Evolutionary conservation across 2,797 vertebrate genomes (phyloP).

Genomic region (Cryptoprocta ferox): DNA sequence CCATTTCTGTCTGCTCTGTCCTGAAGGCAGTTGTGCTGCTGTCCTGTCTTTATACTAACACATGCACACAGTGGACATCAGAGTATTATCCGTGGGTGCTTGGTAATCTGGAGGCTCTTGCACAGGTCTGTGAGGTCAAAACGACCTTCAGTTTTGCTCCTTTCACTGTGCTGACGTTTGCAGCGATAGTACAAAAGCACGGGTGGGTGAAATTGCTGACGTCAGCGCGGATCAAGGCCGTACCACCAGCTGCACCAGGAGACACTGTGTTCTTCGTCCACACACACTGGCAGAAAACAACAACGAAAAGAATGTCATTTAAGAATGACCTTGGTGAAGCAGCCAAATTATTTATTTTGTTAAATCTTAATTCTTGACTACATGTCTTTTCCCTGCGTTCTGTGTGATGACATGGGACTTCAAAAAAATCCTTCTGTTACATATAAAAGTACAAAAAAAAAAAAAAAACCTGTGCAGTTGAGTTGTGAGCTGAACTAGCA

Average conservation of each 20-base stretch:
- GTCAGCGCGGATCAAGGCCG: not conserved
- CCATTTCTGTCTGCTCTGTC: not conserved
- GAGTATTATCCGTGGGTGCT: not conserved
- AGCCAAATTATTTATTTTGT: constrained; percentile 14
- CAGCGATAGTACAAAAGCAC: not conserved
- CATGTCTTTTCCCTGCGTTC: not conserved
- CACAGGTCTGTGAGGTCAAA: not conserved
- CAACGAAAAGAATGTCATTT: not conserved
- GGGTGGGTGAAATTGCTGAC: not conserved
- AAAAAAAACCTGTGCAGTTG: not conserved
- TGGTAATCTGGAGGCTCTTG: not conserved
- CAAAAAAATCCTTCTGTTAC: not conserved
- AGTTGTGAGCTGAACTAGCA: not conserved
- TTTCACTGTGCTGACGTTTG: not conserved
- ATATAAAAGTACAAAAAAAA: not conserved
- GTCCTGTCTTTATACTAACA: not conserved
- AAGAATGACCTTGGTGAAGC: not conserved
- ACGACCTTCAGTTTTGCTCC: not conserved
- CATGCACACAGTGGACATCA: not conserved
- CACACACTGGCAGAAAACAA: not conserved
- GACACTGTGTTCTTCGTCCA: not conserved
- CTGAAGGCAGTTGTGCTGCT: not conserved
- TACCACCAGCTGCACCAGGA: not conserved
- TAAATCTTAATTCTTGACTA: not conserved
- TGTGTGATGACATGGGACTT: not conserved